Evolutionary conservation across 2,797 vertebrate genomes (phyloP).

Genomic region (Brotula barbata): DNA sequence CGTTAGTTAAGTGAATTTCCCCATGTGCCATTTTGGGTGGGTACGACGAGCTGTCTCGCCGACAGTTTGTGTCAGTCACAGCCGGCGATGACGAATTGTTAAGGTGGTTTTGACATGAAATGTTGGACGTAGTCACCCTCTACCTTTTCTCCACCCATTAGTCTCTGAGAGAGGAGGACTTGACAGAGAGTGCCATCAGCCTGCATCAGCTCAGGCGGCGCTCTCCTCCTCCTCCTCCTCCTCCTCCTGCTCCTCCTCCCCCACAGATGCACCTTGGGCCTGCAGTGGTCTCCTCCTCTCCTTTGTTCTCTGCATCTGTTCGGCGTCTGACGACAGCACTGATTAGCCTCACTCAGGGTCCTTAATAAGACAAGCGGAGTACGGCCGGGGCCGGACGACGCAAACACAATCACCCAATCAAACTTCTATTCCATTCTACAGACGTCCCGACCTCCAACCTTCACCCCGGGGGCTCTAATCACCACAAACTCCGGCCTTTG

Average conservation of each 20-base stretch:
- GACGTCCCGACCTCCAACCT: background rate
- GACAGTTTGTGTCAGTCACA: conserved; percentile 76
- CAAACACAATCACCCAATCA: conserved; percentile 45
- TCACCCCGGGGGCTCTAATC: conserved; percentile 48
- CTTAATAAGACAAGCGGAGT: conserved; percentile 78
- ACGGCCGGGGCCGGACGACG: conserved; percentile 59
- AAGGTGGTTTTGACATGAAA: conserved; percentile 78
- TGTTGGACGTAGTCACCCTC: conserved; percentile 76
- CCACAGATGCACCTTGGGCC: conserved; percentile 77
- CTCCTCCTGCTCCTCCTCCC: conserved; percentile 78
- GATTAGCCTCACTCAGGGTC: conserved; percentile 80
- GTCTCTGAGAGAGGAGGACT: conserved; percentile 70
- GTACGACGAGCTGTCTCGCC: conserved; percentile 59
- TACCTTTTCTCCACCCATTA: conserved; percentile 78
- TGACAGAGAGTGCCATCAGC: conserved; percentile 76
- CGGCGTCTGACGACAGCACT: conserved; percentile 78
- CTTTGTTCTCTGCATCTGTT: conserved; percentile 81
- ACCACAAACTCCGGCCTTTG: conserved; percentile 44
- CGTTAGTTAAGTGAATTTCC: conserved; percentile 79
- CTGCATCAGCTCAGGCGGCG: conserved; percentile 73
- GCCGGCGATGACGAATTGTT: conserved; percentile 73
- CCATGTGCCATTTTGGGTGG: conserved; percentile 76
- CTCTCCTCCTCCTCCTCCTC: conserved; percentile 76
- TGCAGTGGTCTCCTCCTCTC: conserved; percentile 72
- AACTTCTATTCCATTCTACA: background rate